These are phyloP conservation scores for Phymorhynchus buccinoides DNA, from an alignment of 1,140 invertebrate species.

Conservation along the genomic window DNA sequence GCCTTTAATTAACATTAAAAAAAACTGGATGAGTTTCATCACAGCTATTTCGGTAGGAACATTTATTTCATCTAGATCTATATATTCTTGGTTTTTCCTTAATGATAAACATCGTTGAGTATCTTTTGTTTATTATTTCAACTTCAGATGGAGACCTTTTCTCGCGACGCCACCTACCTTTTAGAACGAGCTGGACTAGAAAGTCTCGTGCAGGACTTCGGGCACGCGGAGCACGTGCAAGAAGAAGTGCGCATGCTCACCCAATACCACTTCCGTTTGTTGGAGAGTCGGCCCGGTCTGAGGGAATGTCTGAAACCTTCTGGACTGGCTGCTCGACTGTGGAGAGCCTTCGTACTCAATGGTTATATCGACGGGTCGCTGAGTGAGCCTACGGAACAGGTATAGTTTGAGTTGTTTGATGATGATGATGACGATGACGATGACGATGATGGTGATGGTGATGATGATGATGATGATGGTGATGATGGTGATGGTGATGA, in stretches of 20 bases:
- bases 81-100: too few relatives aligned
- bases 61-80: too few relatives aligned
- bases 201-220: not conserved
- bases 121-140: too few relatives aligned
- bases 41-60: too few relatives aligned
- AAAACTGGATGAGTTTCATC: too few relatives aligned
- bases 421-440: not conserved
- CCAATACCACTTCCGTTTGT: constrained; percentile 41
- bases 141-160: constrained; percentile 45
- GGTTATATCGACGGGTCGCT: constrained; percentile 34
- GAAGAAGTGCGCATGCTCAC: constrained; percentile 45
- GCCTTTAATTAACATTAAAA: too few relatives aligned
- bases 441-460: not conserved
- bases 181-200: constrained; percentile 28
- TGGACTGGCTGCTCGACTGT: constrained; percentile 37
- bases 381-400: not conserved
- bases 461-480: not conserved
- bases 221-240: constrained; percentile 1
- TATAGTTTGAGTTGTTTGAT: not conserved
- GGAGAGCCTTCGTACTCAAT: constrained; percentile 44
- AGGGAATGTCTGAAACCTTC: constrained; percentile 29
- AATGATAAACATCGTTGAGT: too few relatives aligned
- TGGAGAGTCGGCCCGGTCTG: not conserved
- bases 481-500: not conserved
- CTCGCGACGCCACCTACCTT: constrained; percentile 20